phyloP scores from a whole-genome alignment of 53 echinoderm and acorn worm species.

The Apostichopus leukothele region DNA sequence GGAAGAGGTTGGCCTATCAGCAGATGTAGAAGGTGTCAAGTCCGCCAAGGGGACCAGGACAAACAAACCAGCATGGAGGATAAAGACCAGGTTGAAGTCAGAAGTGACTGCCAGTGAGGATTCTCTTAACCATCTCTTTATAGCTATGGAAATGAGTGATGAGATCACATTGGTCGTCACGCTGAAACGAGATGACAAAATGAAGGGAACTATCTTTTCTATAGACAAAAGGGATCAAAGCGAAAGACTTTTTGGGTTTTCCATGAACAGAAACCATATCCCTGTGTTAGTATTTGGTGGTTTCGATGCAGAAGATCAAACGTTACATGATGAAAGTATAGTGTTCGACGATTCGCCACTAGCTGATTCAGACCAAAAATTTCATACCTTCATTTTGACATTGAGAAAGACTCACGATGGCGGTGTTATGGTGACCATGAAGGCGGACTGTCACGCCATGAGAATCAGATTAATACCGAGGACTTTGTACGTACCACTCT shows the following conservation, averaged over 20 bases:
- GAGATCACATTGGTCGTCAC: constrained; percentile 16
- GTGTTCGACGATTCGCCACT: not conserved
- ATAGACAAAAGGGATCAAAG: constrained; percentile 13
- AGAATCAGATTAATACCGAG: not conserved
- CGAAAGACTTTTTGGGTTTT: constrained; percentile 21
- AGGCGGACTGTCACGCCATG: not conserved
- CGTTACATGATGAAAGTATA: not conserved
- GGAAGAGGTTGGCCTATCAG: constrained; percentile 71
- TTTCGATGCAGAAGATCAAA: constrained; percentile 6
- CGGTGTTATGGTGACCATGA: constrained; percentile 5
- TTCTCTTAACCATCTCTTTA: constrained; percentile 16
- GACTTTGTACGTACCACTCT: constrained; percentile 21
- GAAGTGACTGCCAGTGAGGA: constrained; percentile 16
- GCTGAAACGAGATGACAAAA: constrained; percentile 12
- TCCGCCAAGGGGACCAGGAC: constrained; percentile 67
- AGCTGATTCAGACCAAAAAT: not conserved
- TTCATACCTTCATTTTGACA: constrained; percentile 12
- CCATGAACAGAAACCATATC: constrained; percentile 21
- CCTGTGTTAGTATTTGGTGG: constrained; percentile 31
- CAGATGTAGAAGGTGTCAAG: constrained; percentile 68
- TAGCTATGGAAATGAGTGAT: not conserved
- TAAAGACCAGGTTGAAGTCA: constrained; percentile 47
- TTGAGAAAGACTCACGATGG: not conserved
- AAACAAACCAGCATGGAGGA: constrained; percentile 65
- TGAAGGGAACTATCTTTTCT: constrained; percentile 28